Conservation (phyloP, 2,113 vertebrate genomes). For the Phoxinus phoxinus region DNA sequence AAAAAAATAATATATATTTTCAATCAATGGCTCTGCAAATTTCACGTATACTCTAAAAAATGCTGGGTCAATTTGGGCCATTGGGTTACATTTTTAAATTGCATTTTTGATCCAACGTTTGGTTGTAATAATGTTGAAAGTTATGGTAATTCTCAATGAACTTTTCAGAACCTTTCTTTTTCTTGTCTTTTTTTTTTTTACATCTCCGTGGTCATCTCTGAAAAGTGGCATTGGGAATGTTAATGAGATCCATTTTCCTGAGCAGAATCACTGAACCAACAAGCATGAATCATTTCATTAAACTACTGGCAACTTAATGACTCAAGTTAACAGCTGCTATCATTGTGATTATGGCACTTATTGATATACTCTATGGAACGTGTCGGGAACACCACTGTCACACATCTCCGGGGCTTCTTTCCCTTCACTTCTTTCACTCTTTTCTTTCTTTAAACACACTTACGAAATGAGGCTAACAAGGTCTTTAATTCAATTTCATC, state of each 20-base stretch:
- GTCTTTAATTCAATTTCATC: constrained; percentile 42
- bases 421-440: background rate
- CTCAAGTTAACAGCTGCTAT: constrained; percentile 41
- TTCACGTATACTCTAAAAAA: no score
- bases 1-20: background rate
- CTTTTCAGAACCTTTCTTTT: background rate
- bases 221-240: background rate
- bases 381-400: constrained; percentile 1
- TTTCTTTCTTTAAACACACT: constrained; percentile 34
- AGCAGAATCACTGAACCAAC: constrained; percentile 15
- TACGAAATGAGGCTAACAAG: constrained; percentile 41
- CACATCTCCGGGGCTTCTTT: constrained; percentile 21
- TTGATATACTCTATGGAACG: constrained; percentile 1
- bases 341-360: constrained; percentile 31
- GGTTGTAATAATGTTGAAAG: no score
- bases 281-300: constrained; percentile 40
- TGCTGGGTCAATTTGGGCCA: no score
- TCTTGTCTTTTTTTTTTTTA: background rate
- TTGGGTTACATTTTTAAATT: no score
- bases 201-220: constrained; percentile 13
- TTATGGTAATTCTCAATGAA: background rate
- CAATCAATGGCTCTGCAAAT: background rate
- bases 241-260: constrained; percentile 41
- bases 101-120: no score
- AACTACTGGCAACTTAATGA: constrained; percentile 42